Evolutionary conservation across 2,113 vertebrate genomes (phyloP).

Genomic region (Chlorocebus sabaeus): DNA sequence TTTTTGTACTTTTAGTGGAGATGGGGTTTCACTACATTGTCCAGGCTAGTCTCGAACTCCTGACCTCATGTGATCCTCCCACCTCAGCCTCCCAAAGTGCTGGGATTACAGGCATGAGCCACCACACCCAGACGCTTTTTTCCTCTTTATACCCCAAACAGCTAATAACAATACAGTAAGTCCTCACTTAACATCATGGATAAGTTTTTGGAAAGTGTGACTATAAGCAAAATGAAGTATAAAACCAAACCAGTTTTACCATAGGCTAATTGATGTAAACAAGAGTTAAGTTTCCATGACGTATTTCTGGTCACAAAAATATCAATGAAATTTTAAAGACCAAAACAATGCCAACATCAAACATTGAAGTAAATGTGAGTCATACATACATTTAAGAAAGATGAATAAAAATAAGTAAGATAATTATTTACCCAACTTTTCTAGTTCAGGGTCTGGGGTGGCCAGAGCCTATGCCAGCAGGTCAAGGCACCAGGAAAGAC

Average conservation of each 20-base stretch:
- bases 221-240: neutral
- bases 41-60: too few relatives aligned
- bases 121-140: rapidly evolving
- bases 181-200: neutral
- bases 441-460: neutral
- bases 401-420: neutral
- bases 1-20: too few relatives aligned
- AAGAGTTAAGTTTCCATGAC: neutral
- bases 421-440: neutral
- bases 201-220: neutral
- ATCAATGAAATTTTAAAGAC: neutral
- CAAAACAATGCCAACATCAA: neutral
- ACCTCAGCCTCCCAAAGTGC: too few relatives aligned
- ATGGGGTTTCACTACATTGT: too few relatives aligned
- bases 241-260: neutral
- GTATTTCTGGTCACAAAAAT: neutral
- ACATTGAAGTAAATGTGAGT: neutral
- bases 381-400: neutral
- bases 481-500: neutral
- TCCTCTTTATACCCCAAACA: neutral
- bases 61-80: too few relatives aligned
- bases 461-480: neutral
- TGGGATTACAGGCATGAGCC: too few relatives aligned
- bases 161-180: neutral
- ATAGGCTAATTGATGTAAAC: neutral